Evolutionary conservation across 2,797 vertebrate genomes (phyloP), one percentile per base, ranked within the genome.

Genomic region (Malurus splendens): DNA sequence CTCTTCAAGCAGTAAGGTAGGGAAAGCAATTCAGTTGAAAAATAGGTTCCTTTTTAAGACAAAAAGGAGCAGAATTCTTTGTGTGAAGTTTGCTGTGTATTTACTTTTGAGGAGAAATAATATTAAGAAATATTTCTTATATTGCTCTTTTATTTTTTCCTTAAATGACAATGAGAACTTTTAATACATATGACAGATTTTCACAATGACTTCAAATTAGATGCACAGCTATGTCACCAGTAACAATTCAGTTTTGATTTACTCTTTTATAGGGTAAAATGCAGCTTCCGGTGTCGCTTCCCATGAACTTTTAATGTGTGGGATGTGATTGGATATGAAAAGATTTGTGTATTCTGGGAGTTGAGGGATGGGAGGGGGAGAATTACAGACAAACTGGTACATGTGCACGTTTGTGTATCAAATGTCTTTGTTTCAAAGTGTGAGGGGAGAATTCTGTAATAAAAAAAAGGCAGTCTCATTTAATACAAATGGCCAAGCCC

Each of bases 191-290:
- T 52, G 38, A 51, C 27, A 67, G 55, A 54, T 75, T 96, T 91
- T 93, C 47, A 87, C 32, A 52, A 44, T 3, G 14, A 39, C 44
- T 70, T 91, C 55, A 52, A 57, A 82, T 82, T 38, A 78, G 45
- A 81, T 91, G 60, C 44, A 42, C 51, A 82, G 56, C 36, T 81
- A 7, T 70, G 73, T 54, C 61, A 82, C 42, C 50, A 76, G 38
- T 39, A 86, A 38, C 52, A 90, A 68, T 79, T 67, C 18, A 18
- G 18, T 45, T 36, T 68, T 90, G 72, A 85, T 94, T 88, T 83
- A 57, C 54, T 71, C 67, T 93, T 95, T 90, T 78, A 23, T 47
- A 52, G 22, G 54, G 55, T 73, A 87, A 93, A 93, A 82, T 19
- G n/a, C 47, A 71, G 38, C 56, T 84, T 48, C 64, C 82, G 45